Base-by-base conservation (phyloP, 2,888 invertebrate species). In the Sinohyriopsis cumingii region DNA sequence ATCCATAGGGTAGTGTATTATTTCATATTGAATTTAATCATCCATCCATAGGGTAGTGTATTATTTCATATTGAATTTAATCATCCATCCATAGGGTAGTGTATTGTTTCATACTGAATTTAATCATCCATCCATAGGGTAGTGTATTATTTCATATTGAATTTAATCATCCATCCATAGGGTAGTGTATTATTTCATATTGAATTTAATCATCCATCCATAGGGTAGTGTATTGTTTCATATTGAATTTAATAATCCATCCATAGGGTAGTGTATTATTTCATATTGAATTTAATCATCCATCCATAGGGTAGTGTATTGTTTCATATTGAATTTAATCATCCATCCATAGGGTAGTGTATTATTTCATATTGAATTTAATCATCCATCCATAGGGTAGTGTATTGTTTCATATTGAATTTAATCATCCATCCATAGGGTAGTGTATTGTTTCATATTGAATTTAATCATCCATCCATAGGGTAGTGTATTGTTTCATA, bases 31-130 rank as follows among this genome's bases (percentile, higher is more conserved):
- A 33, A 33, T 33, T 33, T 9, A 33, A 9, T 56, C 97, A 97
- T 92, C 94, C 94, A 67, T 95, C 95, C 76, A 91, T 97, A 19
- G 92, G 91, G 95, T 95, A 89, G 86, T 45, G 45, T 45, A 45
- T 45, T 45, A 45, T 45, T 45, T 45, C 45, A 45, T 45, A 15
- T 45, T 45, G 7, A 33, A 33, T 33, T 33, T 9, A 33, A 9
- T 56, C 97, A 97, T 92, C 94, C 94, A 67, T 95, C 95, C 76
- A 91, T 97, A 19, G 92, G 91, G 95, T 95, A 89, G 86, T 45
- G 45, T 45, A 45, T 45, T 45, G 15, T 45, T 45, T 45, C 45
- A 45, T 45, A 15, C 15, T 45, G 7, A 33, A 33, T 33, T 33
- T 9, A 33, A 9, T 56, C 97, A 97, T 92, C 94, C 94, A 67